Conservation (phyloP, 2,797 vertebrate genomes). For the Sardinella longiceps region DNA sequence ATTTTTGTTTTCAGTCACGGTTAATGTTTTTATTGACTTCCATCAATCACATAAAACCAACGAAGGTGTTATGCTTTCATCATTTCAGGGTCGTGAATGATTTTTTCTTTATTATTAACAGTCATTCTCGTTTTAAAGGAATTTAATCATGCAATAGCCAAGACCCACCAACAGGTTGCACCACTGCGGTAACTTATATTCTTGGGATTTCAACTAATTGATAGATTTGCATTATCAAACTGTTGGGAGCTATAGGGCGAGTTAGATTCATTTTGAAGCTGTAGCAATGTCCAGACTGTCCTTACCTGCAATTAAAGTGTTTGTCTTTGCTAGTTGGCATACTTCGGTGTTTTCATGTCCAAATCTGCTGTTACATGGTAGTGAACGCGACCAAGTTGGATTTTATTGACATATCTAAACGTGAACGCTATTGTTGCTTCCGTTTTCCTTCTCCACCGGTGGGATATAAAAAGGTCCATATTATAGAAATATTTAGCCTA, state of each 20-base stretch:
- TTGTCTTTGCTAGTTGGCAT: background rate
- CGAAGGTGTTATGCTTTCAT: background rate
- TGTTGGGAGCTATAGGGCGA: background rate
- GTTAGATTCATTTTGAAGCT: background rate
- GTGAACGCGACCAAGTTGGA: too few species aligned
- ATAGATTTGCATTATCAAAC: background rate
- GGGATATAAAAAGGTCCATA: too few species aligned
- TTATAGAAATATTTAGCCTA: too few species aligned
- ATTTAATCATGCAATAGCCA: slow-evolving; percentile 59
- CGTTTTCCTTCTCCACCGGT: too few species aligned
- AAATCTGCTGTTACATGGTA: background rate
- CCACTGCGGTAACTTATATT: slow-evolving; percentile 54
- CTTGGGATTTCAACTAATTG: background rate
- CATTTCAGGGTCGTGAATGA: background rate
- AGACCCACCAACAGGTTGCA: slow-evolving; percentile 75
- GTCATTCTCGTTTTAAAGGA: background rate
- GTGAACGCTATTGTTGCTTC: too few species aligned
- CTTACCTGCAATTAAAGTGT: background rate
- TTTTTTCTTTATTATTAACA: background rate
- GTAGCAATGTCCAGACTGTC: background rate
- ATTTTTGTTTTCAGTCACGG: background rate
- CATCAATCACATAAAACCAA: background rate
- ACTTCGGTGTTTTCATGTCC: background rate
- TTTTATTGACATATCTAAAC: too few species aligned
- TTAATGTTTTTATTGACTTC: background rate